phyloP scores from a whole-genome alignment of 2,888 invertebrate genomes.

The Unio delphinus region DNA sequence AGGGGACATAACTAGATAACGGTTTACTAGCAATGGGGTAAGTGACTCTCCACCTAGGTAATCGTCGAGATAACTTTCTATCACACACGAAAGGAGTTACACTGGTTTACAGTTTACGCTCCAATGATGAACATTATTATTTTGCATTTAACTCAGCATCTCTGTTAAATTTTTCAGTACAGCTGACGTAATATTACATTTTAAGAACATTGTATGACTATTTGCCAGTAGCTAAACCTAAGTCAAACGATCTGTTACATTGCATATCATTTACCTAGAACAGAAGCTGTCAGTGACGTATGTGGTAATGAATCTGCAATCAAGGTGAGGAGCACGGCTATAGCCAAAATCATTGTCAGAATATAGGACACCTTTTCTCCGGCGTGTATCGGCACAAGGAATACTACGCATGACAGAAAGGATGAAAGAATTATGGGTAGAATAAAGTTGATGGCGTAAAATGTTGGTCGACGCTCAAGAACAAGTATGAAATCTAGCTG shows the following conservation, averaged over 20 bases:
- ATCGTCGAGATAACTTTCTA: too few species aligned
- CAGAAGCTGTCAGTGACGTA: slow-evolving; percentile 19
- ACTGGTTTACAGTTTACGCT: too few species aligned
- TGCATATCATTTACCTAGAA: slow-evolving; percentile 14
- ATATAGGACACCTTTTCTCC: slow-evolving; percentile 27
- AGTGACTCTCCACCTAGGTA: too few species aligned
- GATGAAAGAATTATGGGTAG: slow-evolving; percentile 21
- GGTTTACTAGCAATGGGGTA: too few species aligned
- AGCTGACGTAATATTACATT: too few species aligned
- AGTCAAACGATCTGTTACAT: background rate
- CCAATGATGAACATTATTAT: too few species aligned
- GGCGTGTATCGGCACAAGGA: slow-evolving; percentile 19
- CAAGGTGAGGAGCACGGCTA: slow-evolving; percentile 21
- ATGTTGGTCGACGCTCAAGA: slow-evolving; percentile 14
- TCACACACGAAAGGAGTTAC: too few species aligned
- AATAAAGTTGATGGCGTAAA: slow-evolving; percentile 23
- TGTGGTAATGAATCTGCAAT: slow-evolving; percentile 23
- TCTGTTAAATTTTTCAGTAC: too few species aligned
- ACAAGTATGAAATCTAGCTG: slow-evolving; percentile 16
- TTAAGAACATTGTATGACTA: background rate
- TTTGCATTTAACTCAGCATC: too few species aligned
- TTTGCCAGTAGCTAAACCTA: background rate
- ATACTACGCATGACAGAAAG: slow-evolving; percentile 14
- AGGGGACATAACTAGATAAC: too few species aligned
- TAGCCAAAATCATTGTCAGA: slow-evolving; percentile 20